These are phyloP conservation scores for Margarornis squamiger DNA, from an alignment of 2,797 vertebrate species.

Conservation along the genomic window DNA sequence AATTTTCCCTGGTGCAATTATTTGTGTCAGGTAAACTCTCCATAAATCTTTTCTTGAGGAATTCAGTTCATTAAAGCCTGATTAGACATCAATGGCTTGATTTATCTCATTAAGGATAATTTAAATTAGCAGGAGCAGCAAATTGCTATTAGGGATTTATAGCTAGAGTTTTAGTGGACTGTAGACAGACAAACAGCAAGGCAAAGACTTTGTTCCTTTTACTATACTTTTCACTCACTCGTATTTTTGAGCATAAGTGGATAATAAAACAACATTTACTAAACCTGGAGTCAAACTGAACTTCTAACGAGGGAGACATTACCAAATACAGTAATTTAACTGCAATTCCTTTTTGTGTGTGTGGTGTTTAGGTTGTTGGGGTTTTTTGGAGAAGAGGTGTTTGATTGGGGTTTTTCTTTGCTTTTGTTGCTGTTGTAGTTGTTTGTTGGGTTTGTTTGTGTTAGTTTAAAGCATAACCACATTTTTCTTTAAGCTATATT, in stretches of 20 bases:
- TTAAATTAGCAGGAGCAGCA: constrained; percentile 16
- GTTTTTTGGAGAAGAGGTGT: fast-evolving
- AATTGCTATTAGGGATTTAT: constrained; percentile 1
- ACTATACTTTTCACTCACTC: not conserved
- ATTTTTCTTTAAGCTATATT: not conserved
- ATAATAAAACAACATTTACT: not conserved
- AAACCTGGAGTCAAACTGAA: not conserved
- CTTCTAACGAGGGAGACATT: not conserved
- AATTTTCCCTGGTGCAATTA: not conserved
- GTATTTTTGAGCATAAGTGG: not conserved
- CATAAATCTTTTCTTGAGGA: constrained; percentile 45
- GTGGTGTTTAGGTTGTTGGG: not conserved
- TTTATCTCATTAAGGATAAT: constrained; percentile 35
- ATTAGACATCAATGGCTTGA: constrained; percentile 28
- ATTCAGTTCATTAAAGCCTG: constrained; percentile 58
- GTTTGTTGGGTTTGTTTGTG: not conserved
- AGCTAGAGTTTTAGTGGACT: not conserved
- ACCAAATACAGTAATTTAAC: not conserved
- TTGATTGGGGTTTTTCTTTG: not conserved
- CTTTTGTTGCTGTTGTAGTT: not conserved
- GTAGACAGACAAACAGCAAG: not conserved
- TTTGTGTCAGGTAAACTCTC: constrained; percentile 6
- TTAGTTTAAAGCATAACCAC: not conserved
- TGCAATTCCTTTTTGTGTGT: not conserved
- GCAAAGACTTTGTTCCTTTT: not conserved